These are phyloP conservation scores for Phalacrocorax pelagicus DNA, from an alignment of 2,113 vertebrate genomes.

Conservation along the genomic window DNA sequence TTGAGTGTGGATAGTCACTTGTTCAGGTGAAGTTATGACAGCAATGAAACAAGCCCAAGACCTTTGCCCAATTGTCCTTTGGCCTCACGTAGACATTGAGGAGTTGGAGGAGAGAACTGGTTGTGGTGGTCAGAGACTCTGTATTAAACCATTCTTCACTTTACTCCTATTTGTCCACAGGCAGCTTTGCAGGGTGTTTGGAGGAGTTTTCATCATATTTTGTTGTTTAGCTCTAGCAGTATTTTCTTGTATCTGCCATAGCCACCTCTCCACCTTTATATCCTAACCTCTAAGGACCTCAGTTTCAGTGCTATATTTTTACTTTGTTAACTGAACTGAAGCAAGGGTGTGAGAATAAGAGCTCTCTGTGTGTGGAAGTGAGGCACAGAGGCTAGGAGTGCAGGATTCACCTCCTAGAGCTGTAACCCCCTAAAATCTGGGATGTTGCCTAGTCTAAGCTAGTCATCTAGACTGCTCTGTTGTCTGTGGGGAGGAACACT, in stretches of 20 bases:
- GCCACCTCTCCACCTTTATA: not conserved
- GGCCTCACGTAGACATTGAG: fast-evolving
- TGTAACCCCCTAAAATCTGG: not conserved
- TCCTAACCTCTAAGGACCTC: not conserved
- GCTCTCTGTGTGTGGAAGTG: not conserved
- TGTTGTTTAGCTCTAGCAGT: not conserved
- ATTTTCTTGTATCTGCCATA: not conserved
- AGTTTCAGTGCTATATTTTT: not conserved
- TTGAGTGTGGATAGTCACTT: not conserved
- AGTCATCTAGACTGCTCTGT: not conserved
- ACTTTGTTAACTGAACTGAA: not conserved
- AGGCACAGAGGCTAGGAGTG: not conserved
- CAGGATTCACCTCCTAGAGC: not conserved
- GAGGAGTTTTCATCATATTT: not conserved
- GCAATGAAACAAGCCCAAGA: not conserved
- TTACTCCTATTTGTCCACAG: not conserved
- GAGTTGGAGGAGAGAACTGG: not conserved
- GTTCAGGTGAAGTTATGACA: not conserved
- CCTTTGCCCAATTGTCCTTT: not conserved
- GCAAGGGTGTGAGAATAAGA: not conserved
- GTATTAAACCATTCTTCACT: not conserved
- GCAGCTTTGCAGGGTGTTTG: not conserved
- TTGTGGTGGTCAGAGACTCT: not conserved
- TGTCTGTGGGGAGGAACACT: not conserved
- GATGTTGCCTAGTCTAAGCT: not conserved